Percentiles rank a stretch among this genome's conserved stretches.
Evolutionary conservation across 1,140 invertebrate species (phyloP).

Genomic region (Nasonia longicornis): DNA sequence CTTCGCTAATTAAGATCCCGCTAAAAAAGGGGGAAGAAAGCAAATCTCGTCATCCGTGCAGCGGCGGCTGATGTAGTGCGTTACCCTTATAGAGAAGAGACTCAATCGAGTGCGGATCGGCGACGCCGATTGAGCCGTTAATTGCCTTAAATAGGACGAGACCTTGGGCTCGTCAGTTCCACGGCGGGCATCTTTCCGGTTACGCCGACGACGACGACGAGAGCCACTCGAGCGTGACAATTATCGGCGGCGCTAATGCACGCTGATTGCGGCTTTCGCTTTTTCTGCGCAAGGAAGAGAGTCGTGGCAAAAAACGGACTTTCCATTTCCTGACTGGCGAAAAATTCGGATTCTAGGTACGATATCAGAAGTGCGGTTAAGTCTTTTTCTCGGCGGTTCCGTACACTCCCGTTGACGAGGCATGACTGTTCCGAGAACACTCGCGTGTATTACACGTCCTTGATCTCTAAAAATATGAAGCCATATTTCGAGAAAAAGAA

Average conservation of each 20-base stretch:
- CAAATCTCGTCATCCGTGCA: neutral
- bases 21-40: neutral
- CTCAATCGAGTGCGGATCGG: constrained; percentile 16
- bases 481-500: constrained; percentile 4
- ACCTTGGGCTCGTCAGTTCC: constrained; percentile 24
- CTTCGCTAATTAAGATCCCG: constrained; percentile 16
- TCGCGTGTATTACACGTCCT: neutral
- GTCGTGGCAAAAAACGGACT: neutral
- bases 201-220: neutral
- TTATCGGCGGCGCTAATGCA: constrained; percentile 8
- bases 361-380: no score
- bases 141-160: constrained; percentile 45
- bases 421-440: no score
- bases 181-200: neutral
- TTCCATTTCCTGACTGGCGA: neutral
- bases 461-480: constrained; percentile 1
- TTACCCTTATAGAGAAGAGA: constrained; percentile 6
- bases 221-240: neutral
- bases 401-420: no score
- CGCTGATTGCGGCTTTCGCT: constrained; percentile 15
- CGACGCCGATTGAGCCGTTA: constrained; percentile 49
- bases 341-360: neutral
- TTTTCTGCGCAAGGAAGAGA: neutral
- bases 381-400: no score
- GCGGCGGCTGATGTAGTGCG: neutral